phyloP scores from a whole-genome alignment of 1,140 invertebrate species.

The Chlorops oryzae region DNA sequence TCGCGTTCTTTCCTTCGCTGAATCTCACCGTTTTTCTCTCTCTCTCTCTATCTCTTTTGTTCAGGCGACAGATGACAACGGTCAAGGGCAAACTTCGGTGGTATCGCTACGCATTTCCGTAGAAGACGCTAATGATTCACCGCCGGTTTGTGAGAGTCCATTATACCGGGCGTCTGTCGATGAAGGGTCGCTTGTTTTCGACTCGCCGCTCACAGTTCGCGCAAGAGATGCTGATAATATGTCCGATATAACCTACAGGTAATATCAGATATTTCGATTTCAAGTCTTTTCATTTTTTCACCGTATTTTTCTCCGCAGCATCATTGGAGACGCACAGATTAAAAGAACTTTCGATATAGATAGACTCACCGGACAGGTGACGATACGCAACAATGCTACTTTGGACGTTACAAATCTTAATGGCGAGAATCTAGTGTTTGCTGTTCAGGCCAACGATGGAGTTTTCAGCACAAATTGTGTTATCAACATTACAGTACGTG shows the following conservation, averaged over 20 bases:
- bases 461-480: constrained; percentile 61
- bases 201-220: constrained; percentile 64
- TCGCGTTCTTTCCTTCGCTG: too few species aligned
- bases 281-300: constrained; percentile 8
- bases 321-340: constrained; percentile 37
- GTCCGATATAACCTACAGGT: constrained; percentile 66
- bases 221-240: constrained; percentile 75
- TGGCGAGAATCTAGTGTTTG: constrained; percentile 37
- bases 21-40: too few species aligned
- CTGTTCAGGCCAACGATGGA: constrained; percentile 64
- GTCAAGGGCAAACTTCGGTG: constrained; percentile 66
- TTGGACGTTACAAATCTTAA: constrained; percentile 45
- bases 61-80: constrained; percentile 78
- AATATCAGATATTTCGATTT: constrained; percentile 9
- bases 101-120: constrained; percentile 74
- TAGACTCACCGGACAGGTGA: constrained; percentile 40
- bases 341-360: constrained; percentile 40
- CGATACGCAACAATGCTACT: constrained; percentile 35
- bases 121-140: constrained; percentile 80
- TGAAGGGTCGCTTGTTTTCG: constrained; percentile 75
- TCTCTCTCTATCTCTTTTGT: too few species aligned
- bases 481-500: constrained; percentile 70
- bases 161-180: constrained; percentile 74
- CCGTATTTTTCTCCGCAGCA: constrained; percentile 17
- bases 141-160: constrained; percentile 66